Conservation (phyloP, 53 echinoderm and acorn worm species). For the Astropecten irregularis region DNA sequence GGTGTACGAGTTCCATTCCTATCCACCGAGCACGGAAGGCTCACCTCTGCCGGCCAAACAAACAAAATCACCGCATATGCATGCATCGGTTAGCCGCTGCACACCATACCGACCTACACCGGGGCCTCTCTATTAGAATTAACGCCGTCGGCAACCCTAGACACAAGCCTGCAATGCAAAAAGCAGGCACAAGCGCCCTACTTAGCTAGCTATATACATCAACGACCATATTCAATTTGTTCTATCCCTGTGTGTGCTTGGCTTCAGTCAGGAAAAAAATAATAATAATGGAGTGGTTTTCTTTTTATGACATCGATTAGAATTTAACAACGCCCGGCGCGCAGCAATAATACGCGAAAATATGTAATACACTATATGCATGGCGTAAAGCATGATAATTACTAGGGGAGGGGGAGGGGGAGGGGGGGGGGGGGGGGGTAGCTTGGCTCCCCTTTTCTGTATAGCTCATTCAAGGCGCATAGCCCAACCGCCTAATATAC, state of each 20-base stretch:
- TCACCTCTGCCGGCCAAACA: not conserved
- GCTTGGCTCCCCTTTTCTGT: not conserved
- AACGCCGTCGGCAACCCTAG: constrained; percentile 19
- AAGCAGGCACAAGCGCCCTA: too few relatives aligned
- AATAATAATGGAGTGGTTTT: constrained; percentile 55
- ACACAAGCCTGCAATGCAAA: not conserved
- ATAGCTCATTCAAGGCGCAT: too few relatives aligned
- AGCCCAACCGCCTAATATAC: too few relatives aligned
- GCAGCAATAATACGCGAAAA: constrained; percentile 29
- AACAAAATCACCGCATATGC: constrained; percentile 56
- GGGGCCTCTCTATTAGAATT: too few relatives aligned
- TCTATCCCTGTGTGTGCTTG: too few relatives aligned
- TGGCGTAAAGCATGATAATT: constrained; percentile 11
- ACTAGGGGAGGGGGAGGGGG: too few relatives aligned
- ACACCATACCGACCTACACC: not conserved
- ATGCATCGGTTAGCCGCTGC: constrained; percentile 21
- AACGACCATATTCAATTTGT: too few relatives aligned
- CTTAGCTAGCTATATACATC: too few relatives aligned
- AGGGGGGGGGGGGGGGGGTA: not conserved
- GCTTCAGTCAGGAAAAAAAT: too few relatives aligned
- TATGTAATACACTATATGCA: constrained; percentile 34
- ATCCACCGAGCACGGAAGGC: constrained; percentile 25
- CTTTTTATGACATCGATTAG: constrained; percentile 52
- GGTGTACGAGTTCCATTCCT: not conserved
- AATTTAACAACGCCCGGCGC: constrained; percentile 51